Evolutionary conservation across 2,797 vertebrate species (phyloP), one percentile per base, ranked within the genome.

Genomic region (Rousettus madagascariensis): DNA sequence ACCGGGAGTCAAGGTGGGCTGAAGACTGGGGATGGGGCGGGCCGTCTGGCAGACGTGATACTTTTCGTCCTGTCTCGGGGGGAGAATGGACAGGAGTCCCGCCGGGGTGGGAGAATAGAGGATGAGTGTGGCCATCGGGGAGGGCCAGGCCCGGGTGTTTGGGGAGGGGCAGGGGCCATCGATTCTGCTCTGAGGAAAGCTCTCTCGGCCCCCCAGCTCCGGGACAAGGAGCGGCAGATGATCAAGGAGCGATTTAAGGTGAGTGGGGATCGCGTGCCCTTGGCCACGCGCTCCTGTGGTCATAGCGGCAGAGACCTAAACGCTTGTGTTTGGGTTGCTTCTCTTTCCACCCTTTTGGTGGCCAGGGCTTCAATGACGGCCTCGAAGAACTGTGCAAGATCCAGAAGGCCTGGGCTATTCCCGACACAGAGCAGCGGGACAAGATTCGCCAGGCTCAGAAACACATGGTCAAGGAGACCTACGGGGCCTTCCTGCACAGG

Each of bases 171-270:
- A 30, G 6, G 28, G 53, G 6, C 80, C 3, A 43, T 11, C 8
- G 19, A 22, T 53, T 63, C 46, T 85, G 74, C 94, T 84, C 96
- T 96, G 51, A 97, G 65, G 33, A 46, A 59, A 78, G 92, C 87
- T 74, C 65, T 51, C 26, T 82, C 8, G 95, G 38, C 28, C 51
- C 85, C 82, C 59, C 97, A 99, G 99, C 99, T 99, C 84, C 99
- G 99, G 96, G 99, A 99, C 93, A 99, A 99, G 97, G 99, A 99
- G 94, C 99, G 99, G 24, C 99, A 99, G 97, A 98, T 99, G 98
- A 99, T 99, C 85, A 99, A 99, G 98, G 99, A 99, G 89, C 99
- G 99, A n/a, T 99, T 99, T 97, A 99, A 99, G 99, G 99, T 99
- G 96, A 98, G 98, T 51, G 3, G 6, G 24, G 19, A 49, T 24